phyloP scores from a whole-genome alignment of 2,797 vertebrate genomes.

The Allobates femoralis region DNA sequence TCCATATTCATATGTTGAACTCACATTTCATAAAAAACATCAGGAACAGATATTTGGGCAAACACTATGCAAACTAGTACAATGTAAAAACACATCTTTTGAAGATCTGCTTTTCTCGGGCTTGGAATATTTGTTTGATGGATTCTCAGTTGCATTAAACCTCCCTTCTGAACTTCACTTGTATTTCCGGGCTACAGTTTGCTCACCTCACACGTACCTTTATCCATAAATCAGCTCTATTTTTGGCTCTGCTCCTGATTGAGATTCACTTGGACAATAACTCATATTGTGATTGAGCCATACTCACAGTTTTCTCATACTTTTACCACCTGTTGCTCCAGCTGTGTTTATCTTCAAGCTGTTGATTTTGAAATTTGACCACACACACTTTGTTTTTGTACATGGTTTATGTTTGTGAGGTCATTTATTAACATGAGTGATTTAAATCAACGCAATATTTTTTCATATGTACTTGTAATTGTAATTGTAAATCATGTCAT shows the following conservation, averaged over 20 bases:
- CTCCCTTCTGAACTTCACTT: background rate
- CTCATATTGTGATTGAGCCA: conserved; percentile 7
- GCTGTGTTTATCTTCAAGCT: conserved; percentile 40
- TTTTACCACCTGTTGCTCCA: conserved; percentile 29
- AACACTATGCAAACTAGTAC: too few species aligned
- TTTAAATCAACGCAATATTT: background rate
- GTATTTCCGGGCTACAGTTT: background rate
- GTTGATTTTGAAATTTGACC: background rate
- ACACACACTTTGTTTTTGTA: conserved; percentile 21
- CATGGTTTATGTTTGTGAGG: background rate
- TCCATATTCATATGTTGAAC: too few species aligned
- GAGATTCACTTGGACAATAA: conserved; percentile 6
- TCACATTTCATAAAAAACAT: too few species aligned
- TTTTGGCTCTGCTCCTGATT: background rate
- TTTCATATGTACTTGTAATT: background rate
- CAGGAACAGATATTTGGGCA: too few species aligned
- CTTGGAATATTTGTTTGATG: background rate
- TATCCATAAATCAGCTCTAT: background rate
- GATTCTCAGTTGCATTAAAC: background rate
- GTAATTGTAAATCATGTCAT: background rate
- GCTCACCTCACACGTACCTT: background rate
- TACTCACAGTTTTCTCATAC: background rate
- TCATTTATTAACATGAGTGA: background rate
- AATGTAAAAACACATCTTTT: too few species aligned
- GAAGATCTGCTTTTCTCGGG: too few species aligned